These are phyloP conservation scores for Cercopithecus mona DNA, from an alignment of 2,113 vertebrate genomes.

Conservation along the genomic window DNA sequence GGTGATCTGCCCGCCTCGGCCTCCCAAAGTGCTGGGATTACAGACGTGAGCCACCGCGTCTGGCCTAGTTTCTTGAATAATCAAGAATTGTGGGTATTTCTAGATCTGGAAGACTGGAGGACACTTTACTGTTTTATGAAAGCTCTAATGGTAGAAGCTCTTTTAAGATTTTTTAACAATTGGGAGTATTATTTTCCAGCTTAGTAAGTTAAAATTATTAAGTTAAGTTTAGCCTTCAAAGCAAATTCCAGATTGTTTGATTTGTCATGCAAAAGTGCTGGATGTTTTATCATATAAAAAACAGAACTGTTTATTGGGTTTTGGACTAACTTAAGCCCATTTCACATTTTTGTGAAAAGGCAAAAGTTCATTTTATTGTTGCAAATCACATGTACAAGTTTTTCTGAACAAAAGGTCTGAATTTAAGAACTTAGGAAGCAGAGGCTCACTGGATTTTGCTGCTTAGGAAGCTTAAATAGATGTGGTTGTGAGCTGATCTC, in stretches of 20 bases:
- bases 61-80: neutral
- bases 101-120: constrained; percentile 27
- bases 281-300: constrained; percentile 75
- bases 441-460: neutral
- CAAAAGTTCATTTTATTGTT: constrained; percentile 77
- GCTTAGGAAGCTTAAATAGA: neutral
- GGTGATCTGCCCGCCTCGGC: too few species aligned
- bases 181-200: constrained; percentile 82
- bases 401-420: constrained; percentile 61
- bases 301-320: constrained; percentile 82
- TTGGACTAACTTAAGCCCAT: constrained; percentile 75
- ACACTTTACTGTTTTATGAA: constrained; percentile 63
- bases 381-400: constrained; percentile 75
- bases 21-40: too few species aligned
- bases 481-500: neutral
- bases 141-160: constrained; percentile 58
- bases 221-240: constrained; percentile 84
- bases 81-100: constrained; percentile 34
- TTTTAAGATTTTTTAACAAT: constrained; percentile 77
- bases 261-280: constrained; percentile 82
- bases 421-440: neutral
- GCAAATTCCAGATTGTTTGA: constrained; percentile 82
- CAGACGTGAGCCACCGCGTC: too few species aligned
- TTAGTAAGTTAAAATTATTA: constrained; percentile 84
- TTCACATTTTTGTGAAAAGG: constrained; percentile 79